Conservation (phyloP, 2,113 vertebrate species). For the Thomomys bottae region DNA sequence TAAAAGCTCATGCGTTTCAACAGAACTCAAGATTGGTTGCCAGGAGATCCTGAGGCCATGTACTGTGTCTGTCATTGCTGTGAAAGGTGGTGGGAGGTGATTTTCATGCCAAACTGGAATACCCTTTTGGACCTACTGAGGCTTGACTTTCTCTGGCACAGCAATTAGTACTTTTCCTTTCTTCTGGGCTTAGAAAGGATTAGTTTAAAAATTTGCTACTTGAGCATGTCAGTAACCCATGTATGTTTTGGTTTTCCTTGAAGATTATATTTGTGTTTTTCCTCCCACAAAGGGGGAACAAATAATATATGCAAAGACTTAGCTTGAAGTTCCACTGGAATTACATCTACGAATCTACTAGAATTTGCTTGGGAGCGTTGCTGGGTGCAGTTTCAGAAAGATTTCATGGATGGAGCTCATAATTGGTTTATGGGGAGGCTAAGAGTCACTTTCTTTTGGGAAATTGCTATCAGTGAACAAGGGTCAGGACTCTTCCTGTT, state of each 20-base stretch:
- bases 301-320: background rate
- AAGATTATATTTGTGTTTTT: background rate
- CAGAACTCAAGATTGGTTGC: background rate
- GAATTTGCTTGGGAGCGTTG: background rate
- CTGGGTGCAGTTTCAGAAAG: constrained; percentile 5
- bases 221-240: background rate
- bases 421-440: background rate
- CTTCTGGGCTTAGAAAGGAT: background rate
- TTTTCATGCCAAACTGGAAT: background rate
- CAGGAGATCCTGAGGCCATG: background rate
- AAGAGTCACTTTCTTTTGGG: background rate
- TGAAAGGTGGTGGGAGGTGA: background rate
- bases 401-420: background rate
- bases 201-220: background rate
- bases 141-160: background rate
- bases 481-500: background rate
- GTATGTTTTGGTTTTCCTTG: background rate
- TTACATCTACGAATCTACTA: background rate
- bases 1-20: background rate
- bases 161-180: background rate
- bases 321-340: background rate
- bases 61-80: no score
- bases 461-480: background rate
- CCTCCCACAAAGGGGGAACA: constrained; percentile 6
- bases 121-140: no score